Evolutionary conservation across 30 jellyfish, hydroid and myxozoan species (phyloP).

Genomic region (Morbakka virulenta): DNA sequence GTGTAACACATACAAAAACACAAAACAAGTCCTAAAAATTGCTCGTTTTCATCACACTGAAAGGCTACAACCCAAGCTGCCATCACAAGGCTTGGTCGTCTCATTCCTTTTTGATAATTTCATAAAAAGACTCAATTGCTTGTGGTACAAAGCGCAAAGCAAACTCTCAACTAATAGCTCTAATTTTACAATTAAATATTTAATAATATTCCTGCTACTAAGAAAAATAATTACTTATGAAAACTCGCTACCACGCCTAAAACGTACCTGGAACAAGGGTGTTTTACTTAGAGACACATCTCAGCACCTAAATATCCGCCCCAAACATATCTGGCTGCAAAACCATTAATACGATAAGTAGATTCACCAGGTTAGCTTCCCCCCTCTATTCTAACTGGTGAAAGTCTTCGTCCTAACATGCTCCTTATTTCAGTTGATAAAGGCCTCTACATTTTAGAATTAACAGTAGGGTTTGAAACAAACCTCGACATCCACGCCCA

Average conservation of each 20-base stretch:
- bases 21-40: slow-evolving; percentile 15
- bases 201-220: slow-evolving; percentile 10
- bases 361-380: slow-evolving; percentile 20
- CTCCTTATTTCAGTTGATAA: not conserved
- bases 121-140: not conserved
- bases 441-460: not conserved
- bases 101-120: not conserved
- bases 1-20: slow-evolving; percentile 15
- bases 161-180: slow-evolving; percentile 8
- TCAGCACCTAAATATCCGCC: slow-evolving; percentile 25
- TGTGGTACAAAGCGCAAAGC: slow-evolving; percentile 25
- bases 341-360: not conserved
- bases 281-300: slow-evolving; percentile 33
- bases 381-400: slow-evolving; percentile 21
- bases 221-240: slow-evolving; percentile 3
- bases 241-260: slow-evolving; percentile 6
- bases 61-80: not conserved
- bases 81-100: slow-evolving; percentile 20
- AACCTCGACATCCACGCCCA: slow-evolving; percentile 10
- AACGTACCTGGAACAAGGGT: slow-evolving; percentile 30
- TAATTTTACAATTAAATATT: slow-evolving; percentile 16
- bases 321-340: not conserved
- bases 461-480: slow-evolving; percentile 7
- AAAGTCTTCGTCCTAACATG: slow-evolving; percentile 26
- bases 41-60: slow-evolving; percentile 16